These are phyloP conservation scores for Cephus pygmeus DNA, from an alignment of 2,888 invertebrate genomes.

Conservation along the genomic window DNA sequence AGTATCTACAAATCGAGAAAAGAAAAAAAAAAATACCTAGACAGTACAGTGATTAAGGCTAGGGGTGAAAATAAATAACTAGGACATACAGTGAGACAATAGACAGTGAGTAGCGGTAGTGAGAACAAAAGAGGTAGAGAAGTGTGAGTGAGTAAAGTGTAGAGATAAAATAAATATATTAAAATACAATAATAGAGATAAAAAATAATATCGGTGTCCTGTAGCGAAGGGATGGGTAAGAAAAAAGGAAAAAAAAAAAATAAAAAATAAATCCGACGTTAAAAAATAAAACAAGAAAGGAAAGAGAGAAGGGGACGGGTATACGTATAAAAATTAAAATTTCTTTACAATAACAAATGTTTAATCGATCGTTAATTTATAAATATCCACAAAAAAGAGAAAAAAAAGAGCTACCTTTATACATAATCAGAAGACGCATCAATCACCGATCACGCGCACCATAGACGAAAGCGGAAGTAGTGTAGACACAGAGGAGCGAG, in stretches of 20 bases:
- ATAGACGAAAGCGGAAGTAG: constrained; percentile 9
- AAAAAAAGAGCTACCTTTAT: constrained; percentile 6
- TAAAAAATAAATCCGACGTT: not conserved
- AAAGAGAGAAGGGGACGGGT: not conserved
- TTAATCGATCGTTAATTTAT: constrained; percentile 6
- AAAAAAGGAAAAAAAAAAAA: not conserved
- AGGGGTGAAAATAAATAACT: constrained; percentile 15
- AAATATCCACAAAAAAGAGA: not conserved
- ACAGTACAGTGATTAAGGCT: constrained; percentile 12
- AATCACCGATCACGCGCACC: not conserved
- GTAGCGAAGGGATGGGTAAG: not conserved
- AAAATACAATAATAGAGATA: not conserved
- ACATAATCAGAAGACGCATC: constrained; percentile 15
- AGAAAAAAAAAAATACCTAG: constrained; percentile 12
- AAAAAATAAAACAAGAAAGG: not conserved
- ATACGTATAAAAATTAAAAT: not conserved
- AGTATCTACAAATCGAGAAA: not conserved
- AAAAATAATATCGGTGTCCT: not conserved
- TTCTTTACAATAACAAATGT: not conserved
- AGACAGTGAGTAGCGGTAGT: not conserved
- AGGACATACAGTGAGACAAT: not conserved
- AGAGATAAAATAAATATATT: not conserved
- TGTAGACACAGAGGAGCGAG: not conserved
- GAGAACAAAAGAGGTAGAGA: constrained; percentile 6
- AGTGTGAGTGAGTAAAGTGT: not conserved